phyloP scores from a whole-genome alignment of 2,888 invertebrate genomes.

The Seira ritae region DNA sequence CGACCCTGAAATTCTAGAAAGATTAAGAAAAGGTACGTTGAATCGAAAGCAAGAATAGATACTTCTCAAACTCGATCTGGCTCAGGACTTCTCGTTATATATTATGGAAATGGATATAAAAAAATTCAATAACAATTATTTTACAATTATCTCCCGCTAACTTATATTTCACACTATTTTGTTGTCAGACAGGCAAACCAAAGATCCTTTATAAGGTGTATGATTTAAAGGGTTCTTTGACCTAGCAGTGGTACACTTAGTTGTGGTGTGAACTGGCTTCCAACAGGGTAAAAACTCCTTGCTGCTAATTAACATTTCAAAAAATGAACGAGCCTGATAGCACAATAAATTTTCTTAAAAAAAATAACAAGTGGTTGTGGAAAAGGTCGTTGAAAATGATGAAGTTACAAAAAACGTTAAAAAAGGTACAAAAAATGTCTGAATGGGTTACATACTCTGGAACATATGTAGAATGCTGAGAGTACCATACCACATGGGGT shows the following conservation, averaged over 20 bases:
- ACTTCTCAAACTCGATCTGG: no score
- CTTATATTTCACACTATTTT: no score
- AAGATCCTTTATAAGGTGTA: no score
- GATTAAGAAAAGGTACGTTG: conserved; percentile 19
- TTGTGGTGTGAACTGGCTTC: conserved; percentile 45
- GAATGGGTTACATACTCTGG: no score
- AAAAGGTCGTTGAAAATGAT: neutral
- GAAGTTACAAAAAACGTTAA: neutral
- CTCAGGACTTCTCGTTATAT: no score
- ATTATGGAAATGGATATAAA: no score
- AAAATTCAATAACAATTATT: no score
- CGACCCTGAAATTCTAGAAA: conserved; percentile 23
- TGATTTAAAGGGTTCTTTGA: neutral
- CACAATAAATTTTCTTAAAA: conserved; percentile 26
- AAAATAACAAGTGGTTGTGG: conserved; percentile 31
- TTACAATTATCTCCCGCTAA: no score
- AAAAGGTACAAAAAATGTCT: no score
- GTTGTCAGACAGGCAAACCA: no score
- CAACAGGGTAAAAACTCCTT: conserved; percentile 30
- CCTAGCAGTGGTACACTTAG: conserved; percentile 20
- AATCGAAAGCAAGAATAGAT: no score
- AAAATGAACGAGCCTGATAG: conserved; percentile 31
- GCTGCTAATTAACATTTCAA: conserved; percentile 55
- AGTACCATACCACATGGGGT: conserved; percentile 35
- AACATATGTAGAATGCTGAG: no score